A percentile compares a stretch with the other conserved stretches of the same genome.
Conservation (phyloP, 2,888 invertebrate genomes). For the Galerucella calmariensis region DNA sequence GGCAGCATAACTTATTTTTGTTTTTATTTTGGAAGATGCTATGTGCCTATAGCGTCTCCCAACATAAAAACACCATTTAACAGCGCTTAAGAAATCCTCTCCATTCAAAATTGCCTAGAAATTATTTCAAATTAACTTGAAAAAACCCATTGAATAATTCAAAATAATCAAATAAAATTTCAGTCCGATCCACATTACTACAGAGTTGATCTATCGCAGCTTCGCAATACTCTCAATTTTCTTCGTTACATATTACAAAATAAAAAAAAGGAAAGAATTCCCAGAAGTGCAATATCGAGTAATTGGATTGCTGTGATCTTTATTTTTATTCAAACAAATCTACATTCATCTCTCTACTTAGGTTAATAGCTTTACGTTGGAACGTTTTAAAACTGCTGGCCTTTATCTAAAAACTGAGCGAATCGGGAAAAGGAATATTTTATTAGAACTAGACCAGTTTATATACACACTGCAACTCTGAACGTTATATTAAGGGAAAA, state of each 20-base stretch:
- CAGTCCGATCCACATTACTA: neutral
- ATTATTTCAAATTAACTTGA: no score
- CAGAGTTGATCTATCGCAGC: neutral
- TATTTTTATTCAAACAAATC: constrained; percentile 37
- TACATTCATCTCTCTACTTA: constrained; percentile 32
- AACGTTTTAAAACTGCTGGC: constrained; percentile 25
- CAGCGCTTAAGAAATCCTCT: no score
- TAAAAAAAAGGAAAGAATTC: constrained; percentile 10
- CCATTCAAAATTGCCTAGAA: no score
- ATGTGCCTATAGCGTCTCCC: no score
- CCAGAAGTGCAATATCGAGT: constrained; percentile 32
- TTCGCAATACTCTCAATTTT: constrained; percentile 1
- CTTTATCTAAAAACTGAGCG: constrained; percentile 24
- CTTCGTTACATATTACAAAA: neutral
- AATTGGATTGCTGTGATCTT: constrained; percentile 38
- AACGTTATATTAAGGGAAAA: no score
- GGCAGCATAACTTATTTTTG: no score
- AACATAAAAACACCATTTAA: no score
- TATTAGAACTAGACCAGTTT: constrained; percentile 14
- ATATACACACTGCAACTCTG: neutral
- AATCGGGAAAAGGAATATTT: constrained; percentile 21
- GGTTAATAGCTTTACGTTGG: constrained; percentile 36
- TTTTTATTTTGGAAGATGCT: no score
- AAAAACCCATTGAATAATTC: neutral
- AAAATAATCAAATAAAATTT: neutral